Conservation (phyloP, 2,888 invertebrate species). For the Habroteleia sp. region DNA sequence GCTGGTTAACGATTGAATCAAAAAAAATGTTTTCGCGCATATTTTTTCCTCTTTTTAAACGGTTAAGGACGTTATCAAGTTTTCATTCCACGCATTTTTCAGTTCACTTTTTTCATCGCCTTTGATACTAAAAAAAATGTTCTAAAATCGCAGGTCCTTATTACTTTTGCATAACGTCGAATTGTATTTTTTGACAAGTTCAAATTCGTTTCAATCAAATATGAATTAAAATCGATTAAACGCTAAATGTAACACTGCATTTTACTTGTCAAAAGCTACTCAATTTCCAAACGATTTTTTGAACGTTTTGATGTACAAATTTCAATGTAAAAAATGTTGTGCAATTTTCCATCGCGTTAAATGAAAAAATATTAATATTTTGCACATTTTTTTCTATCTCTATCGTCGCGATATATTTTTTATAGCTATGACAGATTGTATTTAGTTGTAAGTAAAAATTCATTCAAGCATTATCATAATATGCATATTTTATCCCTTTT, state of each 20-base stretch:
- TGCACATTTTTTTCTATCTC: too few relatives aligned
- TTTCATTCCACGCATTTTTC: slow-evolving; percentile 10
- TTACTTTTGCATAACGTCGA: slow-evolving; percentile 2
- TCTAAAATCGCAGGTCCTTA: neutral
- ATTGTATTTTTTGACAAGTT: slow-evolving; percentile 4
- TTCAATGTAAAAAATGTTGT: neutral
- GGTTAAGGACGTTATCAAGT: slow-evolving; percentile 10
- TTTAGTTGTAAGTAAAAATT: too few relatives aligned
- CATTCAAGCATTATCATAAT: too few relatives aligned
- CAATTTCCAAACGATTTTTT: slow-evolving; percentile 8
- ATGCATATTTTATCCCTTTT: too few relatives aligned
- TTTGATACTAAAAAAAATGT: slow-evolving; percentile 1
- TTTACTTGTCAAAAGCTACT: slow-evolving; percentile 13
- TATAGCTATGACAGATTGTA: too few relatives aligned
- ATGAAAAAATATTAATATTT: too few relatives aligned
- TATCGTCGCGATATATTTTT: too few relatives aligned
- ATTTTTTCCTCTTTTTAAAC: too few relatives aligned
- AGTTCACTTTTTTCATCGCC: neutral
- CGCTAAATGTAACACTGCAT: slow-evolving; percentile 7
- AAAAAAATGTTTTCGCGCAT: neutral
- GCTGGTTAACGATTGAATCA: slow-evolving; percentile 4
- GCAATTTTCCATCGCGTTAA: too few relatives aligned
- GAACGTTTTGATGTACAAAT: neutral
- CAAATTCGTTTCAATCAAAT: slow-evolving; percentile 2
- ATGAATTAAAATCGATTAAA: slow-evolving; percentile 3